A percentile compares a stretch with the other conserved stretches of the same genome.
These are phyloP conservation scores for Vultur gryphus DNA, from an alignment of 2,797 vertebrate genomes.

Conservation along the genomic window DNA sequence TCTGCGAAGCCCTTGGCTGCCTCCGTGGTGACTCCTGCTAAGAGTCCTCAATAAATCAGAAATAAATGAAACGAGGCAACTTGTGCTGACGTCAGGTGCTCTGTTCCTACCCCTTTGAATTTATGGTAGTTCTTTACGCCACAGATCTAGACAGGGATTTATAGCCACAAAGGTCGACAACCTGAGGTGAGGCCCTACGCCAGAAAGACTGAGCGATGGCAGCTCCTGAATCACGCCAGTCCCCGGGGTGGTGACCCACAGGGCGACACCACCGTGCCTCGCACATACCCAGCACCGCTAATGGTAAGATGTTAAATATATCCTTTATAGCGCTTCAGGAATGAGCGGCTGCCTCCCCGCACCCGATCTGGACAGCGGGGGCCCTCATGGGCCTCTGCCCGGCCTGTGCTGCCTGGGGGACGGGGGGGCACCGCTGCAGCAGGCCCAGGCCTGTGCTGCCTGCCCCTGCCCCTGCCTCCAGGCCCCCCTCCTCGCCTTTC, in stretches of 20 bases:
- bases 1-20: neutral
- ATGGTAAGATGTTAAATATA: neutral
- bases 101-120: neutral
- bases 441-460: neutral
- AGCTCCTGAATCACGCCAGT: neutral
- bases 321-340: neutral
- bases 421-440: no score
- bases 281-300: accelerated
- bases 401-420: neutral
- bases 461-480: neutral
- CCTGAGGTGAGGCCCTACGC: neutral
- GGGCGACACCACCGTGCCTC: neutral
- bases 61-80: neutral
- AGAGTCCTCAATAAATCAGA: neutral
- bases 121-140: neutral
- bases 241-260: accelerated
- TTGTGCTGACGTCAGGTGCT: accelerated
- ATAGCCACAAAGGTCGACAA: neutral
- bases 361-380: accelerated
- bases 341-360: neutral
- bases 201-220: neutral
- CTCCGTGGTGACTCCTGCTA: accelerated
- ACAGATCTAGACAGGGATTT: neutral
- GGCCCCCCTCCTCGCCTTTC: neutral
- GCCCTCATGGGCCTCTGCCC: accelerated